phyloP scores from a whole-genome alignment of 2,113 vertebrate genomes.

The Anguilla rostrata region DNA sequence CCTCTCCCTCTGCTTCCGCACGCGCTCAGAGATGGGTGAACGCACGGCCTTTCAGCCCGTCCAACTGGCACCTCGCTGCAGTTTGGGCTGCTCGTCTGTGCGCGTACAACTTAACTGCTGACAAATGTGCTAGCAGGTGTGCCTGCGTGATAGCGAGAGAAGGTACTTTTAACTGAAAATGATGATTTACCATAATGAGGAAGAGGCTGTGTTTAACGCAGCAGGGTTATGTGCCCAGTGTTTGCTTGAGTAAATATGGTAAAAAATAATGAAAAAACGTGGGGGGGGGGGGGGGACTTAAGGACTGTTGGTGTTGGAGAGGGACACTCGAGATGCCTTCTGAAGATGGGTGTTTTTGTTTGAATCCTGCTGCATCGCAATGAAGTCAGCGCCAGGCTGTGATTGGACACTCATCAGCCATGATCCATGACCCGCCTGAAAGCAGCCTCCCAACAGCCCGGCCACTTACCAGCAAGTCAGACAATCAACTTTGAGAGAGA shows the following conservation, averaged over 20 bases:
- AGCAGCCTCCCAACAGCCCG: neutral
- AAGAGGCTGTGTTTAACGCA: neutral
- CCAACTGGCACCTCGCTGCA: neutral
- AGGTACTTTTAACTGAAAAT: neutral
- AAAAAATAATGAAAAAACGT: neutral
- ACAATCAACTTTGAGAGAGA: constrained; percentile 2
- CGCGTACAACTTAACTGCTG: neutral
- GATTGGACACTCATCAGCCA: constrained; percentile 8
- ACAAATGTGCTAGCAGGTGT: neutral
- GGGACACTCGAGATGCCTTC: constrained; percentile 9
- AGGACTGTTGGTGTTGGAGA: neutral
- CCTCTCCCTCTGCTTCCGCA: neutral
- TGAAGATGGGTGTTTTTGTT: neutral
- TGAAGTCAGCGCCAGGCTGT: neutral
- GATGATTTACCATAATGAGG: neutral
- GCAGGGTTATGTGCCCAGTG: neutral
- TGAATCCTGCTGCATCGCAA: neutral
- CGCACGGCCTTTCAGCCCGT: neutral
- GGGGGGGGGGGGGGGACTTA: neutral
- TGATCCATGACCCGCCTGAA: neutral
- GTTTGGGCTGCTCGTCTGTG: neutral
- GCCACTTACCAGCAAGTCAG: neutral
- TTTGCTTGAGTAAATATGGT: neutral
- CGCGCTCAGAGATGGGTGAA: neutral
- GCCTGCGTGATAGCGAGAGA: neutral